Evolutionary conservation across 2,113 vertebrate species (phyloP), one percentile per base, ranked within the genome.

Genomic region (Todiramphus chloris): DNA sequence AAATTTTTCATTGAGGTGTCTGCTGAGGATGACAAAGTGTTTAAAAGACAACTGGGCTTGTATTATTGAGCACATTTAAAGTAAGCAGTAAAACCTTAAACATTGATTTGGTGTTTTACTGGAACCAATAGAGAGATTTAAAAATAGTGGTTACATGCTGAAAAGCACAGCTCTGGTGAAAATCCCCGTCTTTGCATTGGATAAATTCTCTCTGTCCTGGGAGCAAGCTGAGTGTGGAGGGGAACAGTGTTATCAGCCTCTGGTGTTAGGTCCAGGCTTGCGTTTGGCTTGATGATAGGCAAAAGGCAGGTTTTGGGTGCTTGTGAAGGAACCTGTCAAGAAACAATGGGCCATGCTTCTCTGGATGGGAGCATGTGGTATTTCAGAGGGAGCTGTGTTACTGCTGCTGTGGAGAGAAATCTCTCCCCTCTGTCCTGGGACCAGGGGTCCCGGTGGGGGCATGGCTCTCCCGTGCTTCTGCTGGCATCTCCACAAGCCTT

Each of bases 381-480:
- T 31, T 89, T 51, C 24, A 13, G 77, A 90, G 39, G 30, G 27
- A 87, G 13, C 10, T 25, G 37, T 43, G 39, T 1, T 64, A 33
- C 17, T 64, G 37, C 37, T 59, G 35, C n/a, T 0, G 0, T 50
- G 27, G 5, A 17, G 43, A 73, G 33, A 75, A 70, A 31, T 66
- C 33, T 18, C 10, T 43, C 4, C 30, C 11, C 33, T 74, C 11
- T 59, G 68, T 41, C 41, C 58, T 1, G 2, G 13, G 31, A 7
- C 2, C 13, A 48, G 58, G 44, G 62, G 46, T 75, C 19, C 13
- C 2, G 4, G 44, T 0, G 16, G 74, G 62, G 50, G 37, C 64
- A n/a, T 15, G 0, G 1, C 53, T 75, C 25, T 66, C 37, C 31
- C 0, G 1, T 0, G 1, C 41, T 6, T 4, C 67, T 37, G 53